A percentile compares a stretch with the other conserved stretches of the same genome.
These are phyloP conservation scores for Scaptodrosophila lebanonensis DNA, from an alignment of 1,140 invertebrate species.

Conservation along the genomic window DNA sequence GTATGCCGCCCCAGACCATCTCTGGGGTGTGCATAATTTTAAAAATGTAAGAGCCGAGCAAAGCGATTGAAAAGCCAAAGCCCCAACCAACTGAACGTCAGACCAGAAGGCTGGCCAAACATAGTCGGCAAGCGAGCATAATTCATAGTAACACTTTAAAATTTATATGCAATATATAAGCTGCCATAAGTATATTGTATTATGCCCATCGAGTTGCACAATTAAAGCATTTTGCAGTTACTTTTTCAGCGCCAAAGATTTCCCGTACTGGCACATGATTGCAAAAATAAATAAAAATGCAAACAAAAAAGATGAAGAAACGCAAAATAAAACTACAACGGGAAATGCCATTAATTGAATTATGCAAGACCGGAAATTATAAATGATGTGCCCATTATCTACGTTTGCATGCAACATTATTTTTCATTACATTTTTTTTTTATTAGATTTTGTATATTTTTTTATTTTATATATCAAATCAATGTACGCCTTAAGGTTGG, in stretches of 20 bases:
- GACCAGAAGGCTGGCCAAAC: too few relatives aligned
- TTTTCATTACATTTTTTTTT: too few relatives aligned
- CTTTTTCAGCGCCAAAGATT: constrained; percentile 35
- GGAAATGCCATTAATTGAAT: constrained; percentile 69
- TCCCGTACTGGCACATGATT: too few relatives aligned
- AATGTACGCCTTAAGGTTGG: too few relatives aligned
- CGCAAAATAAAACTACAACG: too few relatives aligned
- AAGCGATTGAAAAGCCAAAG: constrained; percentile 4
- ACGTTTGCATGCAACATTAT: too few relatives aligned
- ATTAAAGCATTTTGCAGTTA: constrained; percentile 10
- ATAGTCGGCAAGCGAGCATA: constrained; percentile 16
- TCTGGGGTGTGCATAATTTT: constrained; percentile 29
- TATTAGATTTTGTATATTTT: too few relatives aligned
- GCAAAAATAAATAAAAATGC: too few relatives aligned
- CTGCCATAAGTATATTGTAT: constrained; percentile 3
- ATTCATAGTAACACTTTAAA: constrained; percentile 24
- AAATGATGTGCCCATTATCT: constrained; percentile 59
- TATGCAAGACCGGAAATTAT: constrained; percentile 68
- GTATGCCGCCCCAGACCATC: constrained; percentile 8
- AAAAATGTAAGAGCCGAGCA: not conserved
- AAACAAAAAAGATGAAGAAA: too few relatives aligned
- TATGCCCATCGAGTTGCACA: not conserved
- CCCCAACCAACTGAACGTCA: too few relatives aligned
- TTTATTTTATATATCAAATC: too few relatives aligned
- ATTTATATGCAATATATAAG: constrained; percentile 19